phyloP scores from a whole-genome alignment of 2,888 invertebrate genomes.

The Flexamia atlantica region DNA sequence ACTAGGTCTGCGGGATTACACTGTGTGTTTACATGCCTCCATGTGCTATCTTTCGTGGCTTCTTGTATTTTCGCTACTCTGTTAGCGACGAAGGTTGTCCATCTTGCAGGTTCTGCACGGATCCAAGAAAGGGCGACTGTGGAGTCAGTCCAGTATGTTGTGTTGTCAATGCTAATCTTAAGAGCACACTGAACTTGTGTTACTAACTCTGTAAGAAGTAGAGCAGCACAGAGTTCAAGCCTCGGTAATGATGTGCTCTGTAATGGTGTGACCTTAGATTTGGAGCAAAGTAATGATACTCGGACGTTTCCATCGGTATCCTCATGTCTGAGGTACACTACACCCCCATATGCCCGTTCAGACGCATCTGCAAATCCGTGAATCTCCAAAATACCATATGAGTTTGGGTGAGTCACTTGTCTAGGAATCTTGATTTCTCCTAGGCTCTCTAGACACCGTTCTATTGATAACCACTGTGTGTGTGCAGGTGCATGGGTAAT shows the following conservation, averaged over 20 bases:
- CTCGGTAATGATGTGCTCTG: constrained; percentile 30
- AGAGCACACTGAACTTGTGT: background rate
- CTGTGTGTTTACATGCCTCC: constrained; percentile 4
- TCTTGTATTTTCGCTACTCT: constrained; percentile 68
- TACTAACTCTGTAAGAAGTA: constrained; percentile 8
- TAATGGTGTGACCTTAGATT: constrained; percentile 34
- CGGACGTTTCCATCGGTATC: constrained; percentile 26
- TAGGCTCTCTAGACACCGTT: background rate
- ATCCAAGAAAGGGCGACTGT: constrained; percentile 31
- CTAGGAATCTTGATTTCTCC: constrained; percentile 8
- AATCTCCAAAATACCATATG: background rate
- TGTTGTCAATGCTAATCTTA: background rate
- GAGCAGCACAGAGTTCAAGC: constrained; percentile 31
- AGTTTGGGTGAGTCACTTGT: constrained; percentile 9
- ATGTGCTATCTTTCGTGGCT: background rate
- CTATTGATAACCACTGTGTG: constrained; percentile 4
- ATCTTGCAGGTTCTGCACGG: constrained; percentile 64
- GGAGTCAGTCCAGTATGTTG: constrained; percentile 53
- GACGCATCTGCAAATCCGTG: constrained; percentile 34
- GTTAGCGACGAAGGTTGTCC: constrained; percentile 70
- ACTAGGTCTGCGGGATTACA: background rate
- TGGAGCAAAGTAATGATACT: constrained; percentile 6
- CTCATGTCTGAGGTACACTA: constrained; percentile 19
- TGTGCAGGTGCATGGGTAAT: background rate
- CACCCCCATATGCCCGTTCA: constrained; percentile 25